Conservation (phyloP, 2,797 vertebrate genomes). For the Coregonus ussuriensis region DNA sequence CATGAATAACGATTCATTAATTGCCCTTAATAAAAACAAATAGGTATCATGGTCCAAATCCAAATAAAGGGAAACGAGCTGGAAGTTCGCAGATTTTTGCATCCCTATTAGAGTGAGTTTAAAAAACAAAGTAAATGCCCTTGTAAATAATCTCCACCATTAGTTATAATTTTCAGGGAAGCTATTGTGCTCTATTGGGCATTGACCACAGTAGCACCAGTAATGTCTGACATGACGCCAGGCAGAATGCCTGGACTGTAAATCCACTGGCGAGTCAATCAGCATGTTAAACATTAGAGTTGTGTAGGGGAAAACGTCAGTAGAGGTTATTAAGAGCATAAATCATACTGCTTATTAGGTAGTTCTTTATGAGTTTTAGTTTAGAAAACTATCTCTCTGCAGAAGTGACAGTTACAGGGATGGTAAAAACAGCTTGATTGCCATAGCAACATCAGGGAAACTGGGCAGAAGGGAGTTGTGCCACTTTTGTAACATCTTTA, state of each 20-base stretch:
- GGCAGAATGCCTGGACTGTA: conserved; percentile 53
- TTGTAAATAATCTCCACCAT: conserved; percentile 53
- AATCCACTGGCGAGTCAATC: conserved; percentile 48
- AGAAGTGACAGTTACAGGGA: too few species aligned
- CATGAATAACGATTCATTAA: not conserved
- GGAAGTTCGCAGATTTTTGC: too few species aligned
- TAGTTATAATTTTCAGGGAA: conserved; percentile 32
- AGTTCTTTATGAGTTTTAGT: too few species aligned
- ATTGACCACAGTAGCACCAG: conserved; percentile 36
- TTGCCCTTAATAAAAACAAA: not conserved
- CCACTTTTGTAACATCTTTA: too few species aligned
- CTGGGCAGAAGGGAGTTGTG: too few species aligned
- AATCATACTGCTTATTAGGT: not conserved
- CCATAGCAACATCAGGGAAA: too few species aligned
- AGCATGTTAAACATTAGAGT: conserved; percentile 40
- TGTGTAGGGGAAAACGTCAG: not conserved
- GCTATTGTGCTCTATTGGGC: conserved; percentile 61
- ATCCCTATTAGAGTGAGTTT: too few species aligned
- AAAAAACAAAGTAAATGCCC: conserved; percentile 24
- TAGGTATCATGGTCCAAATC: not conserved
- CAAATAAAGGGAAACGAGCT: too few species aligned
- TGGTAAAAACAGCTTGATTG: too few species aligned
- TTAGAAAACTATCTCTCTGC: too few species aligned
- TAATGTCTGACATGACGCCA: conserved; percentile 45
- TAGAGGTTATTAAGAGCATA: not conserved